Percentiles rank a stretch among this genome's conserved stretches.
Evolutionary conservation across 1,140 invertebrate species (phyloP).

Genomic region (Drosophila pandora): DNA sequence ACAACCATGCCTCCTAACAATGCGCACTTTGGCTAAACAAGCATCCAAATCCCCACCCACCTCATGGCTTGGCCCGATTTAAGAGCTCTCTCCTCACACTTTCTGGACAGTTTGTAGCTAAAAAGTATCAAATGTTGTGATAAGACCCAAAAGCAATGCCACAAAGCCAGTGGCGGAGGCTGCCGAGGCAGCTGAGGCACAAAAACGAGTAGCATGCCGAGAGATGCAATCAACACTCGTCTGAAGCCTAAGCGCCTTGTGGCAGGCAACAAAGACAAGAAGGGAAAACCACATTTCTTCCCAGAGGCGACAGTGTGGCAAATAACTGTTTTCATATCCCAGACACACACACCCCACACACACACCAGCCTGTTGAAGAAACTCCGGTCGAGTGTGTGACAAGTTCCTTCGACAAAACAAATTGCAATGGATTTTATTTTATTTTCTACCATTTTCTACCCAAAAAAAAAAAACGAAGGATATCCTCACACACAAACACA

Average conservation of each 20-base stretch:
- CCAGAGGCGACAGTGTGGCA: conserved; percentile 70
- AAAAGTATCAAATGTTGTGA: conserved; percentile 62
- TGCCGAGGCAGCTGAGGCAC: conserved; percentile 1
- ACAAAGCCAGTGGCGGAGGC: conserved; percentile 35
- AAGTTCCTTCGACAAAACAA: conserved; percentile 66
- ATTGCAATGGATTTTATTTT: conserved; percentile 74
- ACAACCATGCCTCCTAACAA: conserved; percentile 65
- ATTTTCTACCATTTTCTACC: conserved; percentile 28
- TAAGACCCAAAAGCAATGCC: conserved; percentile 40
- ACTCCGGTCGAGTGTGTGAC: conserved; percentile 73
- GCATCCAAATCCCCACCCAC: conserved; percentile 22
- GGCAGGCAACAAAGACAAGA: conserved; percentile 9
- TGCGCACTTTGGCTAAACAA: conserved; percentile 57
- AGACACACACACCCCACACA: conserved; percentile 10
- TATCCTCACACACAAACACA: no score
- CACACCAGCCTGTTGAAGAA: conserved; percentile 11
- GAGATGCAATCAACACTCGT: conserved; percentile 67
- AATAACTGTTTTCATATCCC: conserved; percentile 62
- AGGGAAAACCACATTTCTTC: conserved; percentile 6
- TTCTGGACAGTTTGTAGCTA: conserved; percentile 58
- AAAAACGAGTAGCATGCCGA: not conserved
- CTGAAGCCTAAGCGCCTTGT: conserved; percentile 35
- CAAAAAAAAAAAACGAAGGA: no score
- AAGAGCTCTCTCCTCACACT: conserved; percentile 16
- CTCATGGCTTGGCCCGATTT: conserved; percentile 1